phyloP scores from a whole-genome alignment of 2,888 invertebrate genomes.

The Amblyjoppa fuscipennis region DNA sequence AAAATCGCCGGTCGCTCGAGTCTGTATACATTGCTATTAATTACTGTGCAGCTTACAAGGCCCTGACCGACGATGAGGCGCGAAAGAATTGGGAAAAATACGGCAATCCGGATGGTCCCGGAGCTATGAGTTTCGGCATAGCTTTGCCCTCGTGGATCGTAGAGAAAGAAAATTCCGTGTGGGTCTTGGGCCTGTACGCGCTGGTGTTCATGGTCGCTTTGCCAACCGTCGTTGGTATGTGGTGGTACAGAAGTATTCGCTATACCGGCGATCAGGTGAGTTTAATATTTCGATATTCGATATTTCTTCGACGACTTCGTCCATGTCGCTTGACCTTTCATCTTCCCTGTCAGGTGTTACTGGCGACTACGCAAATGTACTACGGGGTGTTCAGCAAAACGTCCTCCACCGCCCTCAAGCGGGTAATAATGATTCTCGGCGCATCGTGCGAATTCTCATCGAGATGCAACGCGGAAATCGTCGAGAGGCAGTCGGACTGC shows the following conservation, averaged over 20 bases:
- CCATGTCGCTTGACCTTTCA: slow-evolving; percentile 22
- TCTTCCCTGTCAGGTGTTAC: slow-evolving; percentile 88
- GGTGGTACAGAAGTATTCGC: slow-evolving; percentile 99
- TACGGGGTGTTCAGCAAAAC: slow-evolving; percentile 98
- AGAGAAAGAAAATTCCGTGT: slow-evolving; percentile 99
- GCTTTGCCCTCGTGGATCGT: slow-evolving; percentile 99
- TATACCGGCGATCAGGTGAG: slow-evolving; percentile 96
- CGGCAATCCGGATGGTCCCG: slow-evolving; percentile 99
- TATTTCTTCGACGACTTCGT: slow-evolving; percentile 14
- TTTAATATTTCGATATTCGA: slow-evolving; percentile 10
- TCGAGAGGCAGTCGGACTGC: slow-evolving; percentile 96
- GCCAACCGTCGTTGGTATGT: slow-evolving; percentile 96
- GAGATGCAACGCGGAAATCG: slow-evolving; percentile 97
- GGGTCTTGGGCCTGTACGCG: slow-evolving; percentile 98
- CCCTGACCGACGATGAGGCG: slow-evolving; percentile 98
- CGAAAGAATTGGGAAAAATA: slow-evolving; percentile 99
- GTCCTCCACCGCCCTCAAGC: slow-evolving; percentile 97
- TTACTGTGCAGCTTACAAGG: slow-evolving; percentile 87
- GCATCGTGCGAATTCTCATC: slow-evolving; percentile 99
- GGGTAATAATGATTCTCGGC: slow-evolving; percentile 98
- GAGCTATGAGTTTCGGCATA: slow-evolving; percentile 99
- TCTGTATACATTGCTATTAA: slow-evolving; percentile 28
- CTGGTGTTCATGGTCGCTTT: slow-evolving; percentile 99
- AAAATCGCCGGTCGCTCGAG: not conserved
- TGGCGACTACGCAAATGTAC: slow-evolving; percentile 99